These are phyloP conservation scores for Nysson spinosus DNA, from an alignment of 2,888 invertebrate species.

Conservation along the genomic window DNA sequence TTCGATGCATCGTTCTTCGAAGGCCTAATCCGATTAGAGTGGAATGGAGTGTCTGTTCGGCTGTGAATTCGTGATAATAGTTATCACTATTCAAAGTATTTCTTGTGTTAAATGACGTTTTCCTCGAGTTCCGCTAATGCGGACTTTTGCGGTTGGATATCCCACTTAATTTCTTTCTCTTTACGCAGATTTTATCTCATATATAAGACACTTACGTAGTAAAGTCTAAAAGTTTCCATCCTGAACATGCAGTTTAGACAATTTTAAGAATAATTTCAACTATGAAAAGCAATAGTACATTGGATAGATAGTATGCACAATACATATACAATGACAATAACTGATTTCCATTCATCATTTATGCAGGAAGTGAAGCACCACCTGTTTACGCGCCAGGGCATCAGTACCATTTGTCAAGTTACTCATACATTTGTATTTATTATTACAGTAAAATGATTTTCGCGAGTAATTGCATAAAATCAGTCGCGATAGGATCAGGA, in stretches of 20 bases:
- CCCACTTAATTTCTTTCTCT: conserved; percentile 21
- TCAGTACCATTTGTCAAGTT: too few species aligned
- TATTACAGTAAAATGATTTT: too few species aligned
- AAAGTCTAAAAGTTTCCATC: too few species aligned
- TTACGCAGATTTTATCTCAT: conserved; percentile 7
- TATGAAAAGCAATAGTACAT: too few species aligned
- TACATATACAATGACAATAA: too few species aligned
- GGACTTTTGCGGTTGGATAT: conserved; percentile 36
- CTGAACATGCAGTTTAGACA: too few species aligned
- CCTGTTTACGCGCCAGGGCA: too few species aligned
- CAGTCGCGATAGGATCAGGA: background rate
- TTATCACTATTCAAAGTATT: conserved; percentile 69
- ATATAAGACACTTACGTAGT: background rate
- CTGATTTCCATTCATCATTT: too few species aligned
- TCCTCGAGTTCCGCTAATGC: conserved; percentile 1
- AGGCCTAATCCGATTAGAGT: conserved; percentile 68
- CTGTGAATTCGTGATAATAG: conserved; percentile 70
- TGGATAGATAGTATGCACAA: too few species aligned
- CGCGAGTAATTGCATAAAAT: conserved; percentile 3
- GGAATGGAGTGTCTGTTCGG: conserved; percentile 66
- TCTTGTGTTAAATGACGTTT: conserved; percentile 66
- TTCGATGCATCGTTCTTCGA: conserved; percentile 1
- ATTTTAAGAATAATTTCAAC: too few species aligned
- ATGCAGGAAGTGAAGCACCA: too few species aligned
- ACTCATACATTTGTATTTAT: too few species aligned